These are phyloP conservation scores for Thereva nobilitata DNA, from an alignment of 2,888 invertebrate species.

Conservation along the genomic window DNA sequence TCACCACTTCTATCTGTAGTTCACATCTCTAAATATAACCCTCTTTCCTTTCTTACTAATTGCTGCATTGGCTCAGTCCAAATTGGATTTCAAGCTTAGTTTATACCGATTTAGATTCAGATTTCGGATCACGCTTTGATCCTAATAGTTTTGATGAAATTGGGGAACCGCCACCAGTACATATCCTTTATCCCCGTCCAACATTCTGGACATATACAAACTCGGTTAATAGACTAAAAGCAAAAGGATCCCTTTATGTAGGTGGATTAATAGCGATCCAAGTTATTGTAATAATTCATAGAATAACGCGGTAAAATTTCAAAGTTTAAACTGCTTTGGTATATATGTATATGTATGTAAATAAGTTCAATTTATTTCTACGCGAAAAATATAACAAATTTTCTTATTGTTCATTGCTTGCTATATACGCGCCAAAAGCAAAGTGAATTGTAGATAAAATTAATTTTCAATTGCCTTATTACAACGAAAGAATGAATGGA, in stretches of 20 bases:
- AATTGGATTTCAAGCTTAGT: slow-evolving; percentile 69
- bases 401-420: no score
- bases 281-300: slow-evolving; percentile 34
- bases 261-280: slow-evolving; percentile 37
- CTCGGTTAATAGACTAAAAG: slow-evolving; percentile 4
- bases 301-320: slow-evolving; percentile 40
- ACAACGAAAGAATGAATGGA: no score
- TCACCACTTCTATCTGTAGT: slow-evolving; percentile 4
- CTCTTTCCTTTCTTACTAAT: neutral
- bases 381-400: no score
- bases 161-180: slow-evolving; percentile 70
- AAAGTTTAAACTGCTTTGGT: neutral
- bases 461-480: no score
- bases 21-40: slow-evolving; percentile 4
- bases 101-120: slow-evolving; percentile 62
- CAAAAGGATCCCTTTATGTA: neutral
- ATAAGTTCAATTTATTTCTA: no score
- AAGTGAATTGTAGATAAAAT: no score
- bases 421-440: no score
- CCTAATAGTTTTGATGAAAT: slow-evolving; percentile 66
- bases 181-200: slow-evolving; percentile 71
- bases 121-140: slow-evolving; percentile 52
- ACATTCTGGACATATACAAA: slow-evolving; percentile 45
- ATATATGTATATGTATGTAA: no score
- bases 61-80: slow-evolving; percentile 52